Base-by-base conservation (phyloP, 2,797 vertebrate species). In the Limosa lapponica region DNA sequence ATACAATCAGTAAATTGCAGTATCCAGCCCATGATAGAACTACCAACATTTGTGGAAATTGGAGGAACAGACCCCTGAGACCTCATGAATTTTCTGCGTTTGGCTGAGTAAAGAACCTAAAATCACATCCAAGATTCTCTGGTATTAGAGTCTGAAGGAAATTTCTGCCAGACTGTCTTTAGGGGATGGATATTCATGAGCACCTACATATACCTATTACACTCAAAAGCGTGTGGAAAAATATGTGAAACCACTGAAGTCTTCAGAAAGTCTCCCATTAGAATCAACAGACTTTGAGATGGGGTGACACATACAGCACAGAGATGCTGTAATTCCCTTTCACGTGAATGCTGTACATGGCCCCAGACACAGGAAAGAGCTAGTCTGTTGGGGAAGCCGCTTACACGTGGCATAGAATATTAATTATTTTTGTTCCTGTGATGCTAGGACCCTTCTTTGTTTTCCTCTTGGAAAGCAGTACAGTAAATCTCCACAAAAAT, bases 1-100 rank as follows among this genome's bases (percentile, higher is more conserved):
- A 96, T 93, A 77, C 82, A 92, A 96, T 93, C 85, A 57, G 48
- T 82, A 93, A 90, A 92, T 71, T 90, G 83, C 90, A 94, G 44
- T 24, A 54, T 65, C 66, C 24, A 94, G 67, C 36, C 70, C 73
- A 74, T 36, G 59, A 82, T 36, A 92, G 24, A 95, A 37, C 51
- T 73, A 75, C 55, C 48, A 92, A 77, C 10, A 59, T 67, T 87
- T 61, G 32, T 64, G 70, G 89, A 96, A 94, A 92, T 36, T 77
- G 59, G 34, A 95, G 74, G 70, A 87, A 84, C 16, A 91, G 94
- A 57, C 37, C 48, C 87, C 59, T 30, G 70, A 92, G 62, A 95
- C n/a, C n/a, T 91, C 73, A 84, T 36, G 34, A 84, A 70, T 91
- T 93, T 90, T 87, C 62, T n/a, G 22, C n/a, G 15, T 86, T 93